Base-by-base conservation (phyloP, 2,113 vertebrate species). In the Alces alces region DNA sequence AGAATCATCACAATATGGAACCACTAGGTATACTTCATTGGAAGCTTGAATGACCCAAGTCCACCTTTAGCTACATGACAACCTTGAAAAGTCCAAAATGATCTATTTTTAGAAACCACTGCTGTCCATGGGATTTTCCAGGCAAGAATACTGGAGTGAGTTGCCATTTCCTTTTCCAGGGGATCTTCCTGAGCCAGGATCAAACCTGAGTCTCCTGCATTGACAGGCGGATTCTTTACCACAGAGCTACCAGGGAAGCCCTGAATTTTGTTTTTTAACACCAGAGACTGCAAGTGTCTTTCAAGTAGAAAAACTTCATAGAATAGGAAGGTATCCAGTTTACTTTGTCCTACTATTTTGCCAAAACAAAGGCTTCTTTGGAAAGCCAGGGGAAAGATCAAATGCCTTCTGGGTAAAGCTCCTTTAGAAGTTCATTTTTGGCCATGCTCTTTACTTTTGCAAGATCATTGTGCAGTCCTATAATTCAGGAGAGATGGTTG, bases 391-490 rank as follows among this genome's bases (percentile, higher is more conserved):
- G 79, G 10, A 96, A 96, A 96, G 73, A 85, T 96, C 86, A 98
- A 85, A 61, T 82, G 64, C 82, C 64, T 82, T 93, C 80, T 66
- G 66, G 30, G 12, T 60, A 91, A 98, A 3, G 15, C 79, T 96
- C 36, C 45, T 90, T 97, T 83, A 76, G 61, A 57, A 91, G 87
- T 95, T 97, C 58, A 95, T 94, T 95, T 87, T 92, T 92, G 92
- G 90, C 28, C 54, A 95, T 16, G 39, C 4, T 90, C 30, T 93
- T 88, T 96, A 82, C 82, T 96, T 98, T 97, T n/a, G 4, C 91
- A 97, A 98, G 54, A 64, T 93, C 6, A 55, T 97, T 98, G 96
- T 93, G 80, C 80, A 98, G 96, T 86, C 17, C 16, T 70, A 27
- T 86, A 82, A 96, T 86, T 95, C 73, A 96, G 45, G 60, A 94